Conservation (phyloP, 2,797 vertebrate species). For the Capromys pilorides region DNA sequence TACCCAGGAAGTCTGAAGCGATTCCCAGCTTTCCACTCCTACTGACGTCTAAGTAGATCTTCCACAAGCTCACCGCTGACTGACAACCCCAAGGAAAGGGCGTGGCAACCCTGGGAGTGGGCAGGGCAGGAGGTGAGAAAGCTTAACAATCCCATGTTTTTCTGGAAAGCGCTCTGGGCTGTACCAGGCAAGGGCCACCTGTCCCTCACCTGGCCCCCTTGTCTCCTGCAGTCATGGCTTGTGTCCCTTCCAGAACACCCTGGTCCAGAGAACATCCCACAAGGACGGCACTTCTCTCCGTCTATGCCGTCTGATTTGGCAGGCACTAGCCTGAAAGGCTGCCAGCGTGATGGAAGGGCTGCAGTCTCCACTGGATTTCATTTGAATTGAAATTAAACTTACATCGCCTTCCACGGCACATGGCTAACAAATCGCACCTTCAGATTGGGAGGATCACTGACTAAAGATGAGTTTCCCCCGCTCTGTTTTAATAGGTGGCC, state of each 20-base stretch:
- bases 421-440: not conserved
- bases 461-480: not conserved
- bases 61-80: not conserved
- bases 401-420: not conserved
- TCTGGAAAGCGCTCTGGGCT: not conserved
- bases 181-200: rapidly evolving
- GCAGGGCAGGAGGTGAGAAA: rapidly evolving
- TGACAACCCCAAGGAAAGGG: not conserved
- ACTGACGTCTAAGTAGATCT: not conserved
- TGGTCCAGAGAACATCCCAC: not conserved
- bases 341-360: not conserved
- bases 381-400: not conserved
- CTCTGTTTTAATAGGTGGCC: constrained; percentile 27
- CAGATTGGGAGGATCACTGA: not conserved
- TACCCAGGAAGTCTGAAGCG: not conserved
- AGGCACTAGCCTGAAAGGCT: not conserved
- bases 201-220: not conserved
- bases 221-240: not conserved
- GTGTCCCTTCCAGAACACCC: not conserved
- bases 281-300: not conserved
- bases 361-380: not conserved
- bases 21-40: not conserved
- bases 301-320: not conserved
- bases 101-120: not conserved
- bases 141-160: not conserved